Evolutionary conservation across 2,888 invertebrate genomes (phyloP), one percentile per base, ranked within the genome.

Genomic region (Agrotis segetum): DNA sequence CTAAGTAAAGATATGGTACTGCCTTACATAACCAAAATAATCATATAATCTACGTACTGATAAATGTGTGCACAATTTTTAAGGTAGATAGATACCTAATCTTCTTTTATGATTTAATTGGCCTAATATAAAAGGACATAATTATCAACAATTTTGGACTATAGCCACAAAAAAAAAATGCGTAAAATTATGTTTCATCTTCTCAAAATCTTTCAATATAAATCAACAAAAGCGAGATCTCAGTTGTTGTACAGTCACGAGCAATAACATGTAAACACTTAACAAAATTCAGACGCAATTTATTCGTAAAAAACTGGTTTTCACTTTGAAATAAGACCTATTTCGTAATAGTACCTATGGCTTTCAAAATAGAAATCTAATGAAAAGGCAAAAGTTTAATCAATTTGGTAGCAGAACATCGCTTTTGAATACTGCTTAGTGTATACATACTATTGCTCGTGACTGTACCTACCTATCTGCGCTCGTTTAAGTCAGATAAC

Each of bases 171-270:
- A 64, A 53, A 1, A 24, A 47, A 11, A 44, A 3, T 17, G 47
- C 44, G n/a, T 55, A 58, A 19, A n/a, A n/a, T 50, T n/a, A 14
- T 24, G n/a, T 34, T 16, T 70, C 14, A 11, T n/a, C 17, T 68
- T 47, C 21, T 44, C 7, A 29, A n/a, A 24, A 63, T 74, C 56
- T 50, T 11, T 16, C 2, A 24, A 5, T 74, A 4, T 6, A 34
- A 55, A 49, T 44, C n/a, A 49, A 14, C 19, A 46, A 59, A 14
- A 69, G n/a, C 21, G 19, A 44, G 17, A 70, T 77, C 53, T 69
- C 53, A 21, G 55, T 74, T 74, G 60, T 34, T 70, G 13, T 44
- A n/a, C n/a, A n/a, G n/a, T n/a, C n/a, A n/a, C n/a, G n/a, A n/a
- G n/a, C n/a, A n/a, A n/a, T n/a, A n/a, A n/a, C n/a, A n/a, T n/a